phyloP scores from a whole-genome alignment of 2,113 vertebrate species.

The Leptocoma aspasia region DNA sequence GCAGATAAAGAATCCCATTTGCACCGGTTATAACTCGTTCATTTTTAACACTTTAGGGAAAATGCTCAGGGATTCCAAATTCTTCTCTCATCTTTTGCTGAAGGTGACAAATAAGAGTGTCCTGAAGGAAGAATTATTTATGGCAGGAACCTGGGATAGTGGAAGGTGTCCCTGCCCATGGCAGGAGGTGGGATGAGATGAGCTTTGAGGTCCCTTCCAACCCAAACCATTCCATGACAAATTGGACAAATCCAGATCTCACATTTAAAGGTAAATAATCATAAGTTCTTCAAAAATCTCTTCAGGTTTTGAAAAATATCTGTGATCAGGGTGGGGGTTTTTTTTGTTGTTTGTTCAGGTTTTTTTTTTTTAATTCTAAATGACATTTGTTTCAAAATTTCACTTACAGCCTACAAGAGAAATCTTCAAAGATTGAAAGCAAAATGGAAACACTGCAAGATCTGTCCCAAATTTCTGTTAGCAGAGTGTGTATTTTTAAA shows the following conservation, averaged over 20 bases:
- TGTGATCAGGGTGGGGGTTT: accelerated
- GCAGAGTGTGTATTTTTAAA: neutral
- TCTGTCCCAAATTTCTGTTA: neutral
- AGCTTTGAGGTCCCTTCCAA: neutral
- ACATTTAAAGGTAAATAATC: neutral
- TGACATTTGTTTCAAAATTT: neutral
- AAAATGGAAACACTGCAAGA: neutral
- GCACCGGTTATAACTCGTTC: neutral
- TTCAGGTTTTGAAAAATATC: neutral
- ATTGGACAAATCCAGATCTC: neutral
- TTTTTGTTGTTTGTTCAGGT: neutral
- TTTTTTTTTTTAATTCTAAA: neutral
- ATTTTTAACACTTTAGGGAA: neutral
- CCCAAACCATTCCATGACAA: neutral
- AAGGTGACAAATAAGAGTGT: neutral
- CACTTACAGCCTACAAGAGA: neutral
- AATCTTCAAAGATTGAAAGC: neutral
- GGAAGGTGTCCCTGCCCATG: neutral
- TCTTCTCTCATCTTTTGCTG: neutral
- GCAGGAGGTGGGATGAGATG: neutral
- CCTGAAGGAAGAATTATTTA: neutral
- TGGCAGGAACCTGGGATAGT: neutral
- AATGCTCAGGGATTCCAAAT: neutral
- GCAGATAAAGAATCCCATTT: neutral
- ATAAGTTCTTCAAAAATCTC: neutral